These are phyloP conservation scores for Tadarida brasiliensis DNA, from an alignment of 2,797 vertebrate species.

Conservation along the genomic window DNA sequence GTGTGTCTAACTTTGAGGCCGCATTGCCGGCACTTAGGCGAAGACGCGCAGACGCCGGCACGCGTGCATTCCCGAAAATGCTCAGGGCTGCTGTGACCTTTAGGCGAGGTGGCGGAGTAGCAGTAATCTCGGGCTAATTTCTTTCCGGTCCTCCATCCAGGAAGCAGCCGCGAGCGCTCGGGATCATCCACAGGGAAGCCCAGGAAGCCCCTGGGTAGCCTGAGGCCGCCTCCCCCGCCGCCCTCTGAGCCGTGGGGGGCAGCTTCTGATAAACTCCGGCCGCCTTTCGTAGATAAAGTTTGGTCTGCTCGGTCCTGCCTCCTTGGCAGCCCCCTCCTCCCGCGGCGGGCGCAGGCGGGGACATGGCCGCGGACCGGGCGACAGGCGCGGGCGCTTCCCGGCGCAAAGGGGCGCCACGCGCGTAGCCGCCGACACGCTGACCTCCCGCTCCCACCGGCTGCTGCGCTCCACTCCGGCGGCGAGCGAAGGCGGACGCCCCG, in stretches of 20 bases:
- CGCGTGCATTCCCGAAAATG: background rate
- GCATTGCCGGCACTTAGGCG: background rate
- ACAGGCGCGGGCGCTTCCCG: constrained; percentile 27
- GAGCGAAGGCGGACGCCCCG: background rate
- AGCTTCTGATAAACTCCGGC: background rate
- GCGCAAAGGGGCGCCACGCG: constrained; percentile 66
- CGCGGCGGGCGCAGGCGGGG: constrained; percentile 31
- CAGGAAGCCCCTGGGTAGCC: background rate
- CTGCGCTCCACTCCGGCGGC: background rate
- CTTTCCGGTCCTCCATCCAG: background rate
- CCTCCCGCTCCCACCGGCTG: constrained; percentile 28
- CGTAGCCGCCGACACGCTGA: constrained; percentile 63
- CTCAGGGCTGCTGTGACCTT: constrained; percentile 58
- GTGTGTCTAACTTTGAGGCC: constrained; percentile 58
- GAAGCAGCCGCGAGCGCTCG: background rate
- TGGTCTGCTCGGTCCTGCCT: background rate
- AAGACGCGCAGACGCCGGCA: background rate
- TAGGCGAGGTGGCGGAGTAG: background rate
- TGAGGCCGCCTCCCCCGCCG: background rate
- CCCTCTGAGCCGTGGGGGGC: background rate
- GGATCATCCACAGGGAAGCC: background rate
- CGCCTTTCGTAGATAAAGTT: constrained; percentile 71
- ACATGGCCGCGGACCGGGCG: constrained; percentile 30
- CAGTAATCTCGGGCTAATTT: background rate
- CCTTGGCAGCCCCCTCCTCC: constrained; percentile 8